These are phyloP conservation scores for Toxotes jaculatrix DNA, from an alignment of 2,113 vertebrate species.

Conservation along the genomic window DNA sequence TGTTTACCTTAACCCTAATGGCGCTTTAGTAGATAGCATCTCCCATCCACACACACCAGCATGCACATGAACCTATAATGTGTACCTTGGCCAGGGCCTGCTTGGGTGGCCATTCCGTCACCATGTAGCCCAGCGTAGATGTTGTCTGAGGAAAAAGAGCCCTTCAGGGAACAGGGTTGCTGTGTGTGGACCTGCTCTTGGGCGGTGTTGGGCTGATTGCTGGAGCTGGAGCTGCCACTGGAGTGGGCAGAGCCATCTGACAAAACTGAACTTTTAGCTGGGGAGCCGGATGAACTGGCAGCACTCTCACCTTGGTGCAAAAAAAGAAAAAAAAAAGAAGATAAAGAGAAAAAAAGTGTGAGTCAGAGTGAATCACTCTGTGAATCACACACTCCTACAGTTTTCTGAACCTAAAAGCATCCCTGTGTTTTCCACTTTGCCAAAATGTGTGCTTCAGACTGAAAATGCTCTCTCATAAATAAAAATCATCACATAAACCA, in stretches of 20 bases:
- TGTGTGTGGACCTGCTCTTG: constrained; percentile 92
- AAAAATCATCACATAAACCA: constrained; percentile 23
- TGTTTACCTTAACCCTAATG: neutral
- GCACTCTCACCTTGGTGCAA: constrained; percentile 78
- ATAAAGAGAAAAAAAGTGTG: neutral
- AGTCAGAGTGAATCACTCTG: constrained; percentile 51
- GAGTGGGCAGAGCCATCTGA: constrained; percentile 75
- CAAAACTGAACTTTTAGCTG: constrained; percentile 79
- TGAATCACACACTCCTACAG: constrained; percentile 47
- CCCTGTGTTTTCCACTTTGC: constrained; percentile 1
- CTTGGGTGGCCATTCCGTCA: constrained; percentile 81
- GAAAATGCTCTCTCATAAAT: constrained; percentile 25
- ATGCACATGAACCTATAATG: constrained; percentile 18
- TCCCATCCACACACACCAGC: neutral
- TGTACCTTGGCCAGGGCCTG: constrained; percentile 80
- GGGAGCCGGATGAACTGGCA: constrained; percentile 80
- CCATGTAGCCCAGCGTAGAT: constrained; percentile 91
- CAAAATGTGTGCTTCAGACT: constrained; percentile 19
- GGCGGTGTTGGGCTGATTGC: constrained; percentile 52
- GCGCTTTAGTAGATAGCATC: constrained; percentile 3
- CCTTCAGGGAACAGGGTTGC: constrained; percentile 97
- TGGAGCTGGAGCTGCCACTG: constrained; percentile 70
- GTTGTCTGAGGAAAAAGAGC: constrained; percentile 94
- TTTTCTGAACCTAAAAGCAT: constrained; percentile 27
- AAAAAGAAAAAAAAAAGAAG: constrained; percentile 10